These are phyloP conservation scores for Polyploca ridens DNA, from an alignment of 2,888 invertebrate species.

Conservation along the genomic window DNA sequence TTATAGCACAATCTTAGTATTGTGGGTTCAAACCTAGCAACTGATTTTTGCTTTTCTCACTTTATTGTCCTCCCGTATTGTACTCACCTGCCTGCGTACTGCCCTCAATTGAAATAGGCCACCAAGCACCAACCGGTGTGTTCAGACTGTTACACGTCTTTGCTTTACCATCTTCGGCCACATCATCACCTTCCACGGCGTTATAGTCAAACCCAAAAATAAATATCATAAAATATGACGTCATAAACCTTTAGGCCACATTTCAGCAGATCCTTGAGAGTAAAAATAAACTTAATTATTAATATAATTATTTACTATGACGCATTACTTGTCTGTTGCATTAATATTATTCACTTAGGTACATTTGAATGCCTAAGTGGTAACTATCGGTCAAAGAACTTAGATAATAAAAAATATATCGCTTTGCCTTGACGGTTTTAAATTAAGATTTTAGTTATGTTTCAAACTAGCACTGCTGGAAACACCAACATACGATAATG, in stretches of 20 bases:
- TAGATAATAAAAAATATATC: slow-evolving; percentile 15
- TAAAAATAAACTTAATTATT: neutral
- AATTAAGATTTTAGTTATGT: neutral
- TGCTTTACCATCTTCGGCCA: too few species aligned
- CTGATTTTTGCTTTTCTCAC: too few species aligned
- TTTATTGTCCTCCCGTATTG: too few species aligned
- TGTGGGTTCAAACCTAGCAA: too few species aligned
- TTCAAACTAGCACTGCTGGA: neutral
- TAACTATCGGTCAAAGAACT: slow-evolving; percentile 19
- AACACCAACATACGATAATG: too few species aligned
- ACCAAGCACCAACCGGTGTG: too few species aligned
- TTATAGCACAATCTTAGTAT: too few species aligned
- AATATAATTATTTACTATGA: neutral
- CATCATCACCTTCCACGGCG: too few species aligned
- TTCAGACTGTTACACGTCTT: too few species aligned
- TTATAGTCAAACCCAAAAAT: too few species aligned
- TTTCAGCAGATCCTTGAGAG: neutral
- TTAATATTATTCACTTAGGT: neutral
- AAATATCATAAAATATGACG: neutral
- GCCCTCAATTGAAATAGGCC: too few species aligned
- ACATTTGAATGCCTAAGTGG: neutral
- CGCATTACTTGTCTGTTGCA: neutral
- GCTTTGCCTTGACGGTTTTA: neutral
- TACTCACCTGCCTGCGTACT: too few species aligned
- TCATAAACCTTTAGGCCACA: neutral